Evolutionary conservation across 2,888 invertebrate species (phyloP), one percentile per base, ranked within the genome.

Genomic region (Apamea crenata): DNA sequence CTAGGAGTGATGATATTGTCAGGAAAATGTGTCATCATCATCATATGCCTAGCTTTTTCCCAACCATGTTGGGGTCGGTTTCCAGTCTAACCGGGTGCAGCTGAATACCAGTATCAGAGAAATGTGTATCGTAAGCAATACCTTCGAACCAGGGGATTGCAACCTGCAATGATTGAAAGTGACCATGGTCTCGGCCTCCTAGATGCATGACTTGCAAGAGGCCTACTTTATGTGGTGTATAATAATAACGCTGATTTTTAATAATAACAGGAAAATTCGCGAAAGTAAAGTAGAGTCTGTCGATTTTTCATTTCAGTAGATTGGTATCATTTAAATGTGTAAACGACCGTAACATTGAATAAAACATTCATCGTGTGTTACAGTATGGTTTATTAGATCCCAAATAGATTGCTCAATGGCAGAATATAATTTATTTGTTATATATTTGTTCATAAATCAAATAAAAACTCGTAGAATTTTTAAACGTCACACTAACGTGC

Each of bases 401-500:
- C 73, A 72, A 85, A 81, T 72, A 77, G 50, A 70, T 63, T 36
- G 10, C 67, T 44, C 63, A 77, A 36, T 66, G 40, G 40, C 10
- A 73, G 40, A 86, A 79, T 40, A 77, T 66, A 68, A 71, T 74
- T 78, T 66, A 66, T 44, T 59, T 73, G 32, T 53, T 68, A 59
- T 74, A 40, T 74, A 25, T 80, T 40, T 71, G 32, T 44, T 69
- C 18, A 81, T 77, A 80, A 83, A 86, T 86, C 81, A 78, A 71
- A 83, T 75, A 72, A 74, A 77, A 73, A 40, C 59, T 66, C 66
- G 59, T 82, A 75, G 47, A 80, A 16, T 65, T 81, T 75, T 47
- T 44, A 69, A 77, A 77, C 68, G 77, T 70, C 81, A 70, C 63
- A 81, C 75, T 61, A 77, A 84, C 47, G 40, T 87, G 84, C 80